phyloP scores from a whole-genome alignment of 2,797 vertebrate species.

The Poecilia wingei region DNA sequence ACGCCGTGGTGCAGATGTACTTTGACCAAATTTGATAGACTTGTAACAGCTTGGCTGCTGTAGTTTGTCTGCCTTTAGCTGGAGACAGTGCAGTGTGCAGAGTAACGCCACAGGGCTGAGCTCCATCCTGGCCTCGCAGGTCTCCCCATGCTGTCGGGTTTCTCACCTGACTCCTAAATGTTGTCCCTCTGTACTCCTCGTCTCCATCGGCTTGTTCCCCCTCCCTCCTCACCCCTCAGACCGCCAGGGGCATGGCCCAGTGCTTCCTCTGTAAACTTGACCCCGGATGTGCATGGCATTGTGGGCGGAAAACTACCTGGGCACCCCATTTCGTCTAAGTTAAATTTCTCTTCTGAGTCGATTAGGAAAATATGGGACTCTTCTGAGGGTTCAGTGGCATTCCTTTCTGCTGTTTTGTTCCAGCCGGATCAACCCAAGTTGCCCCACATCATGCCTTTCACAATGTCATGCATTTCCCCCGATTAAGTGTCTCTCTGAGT shows the following conservation, averaged over 20 bases:
- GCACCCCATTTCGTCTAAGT: conserved; percentile 73
- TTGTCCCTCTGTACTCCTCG: conserved; percentile 79
- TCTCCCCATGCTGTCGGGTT: conserved; percentile 67
- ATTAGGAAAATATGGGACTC: conserved; percentile 43
- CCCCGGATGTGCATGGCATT: conserved; percentile 86
- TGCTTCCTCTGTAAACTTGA: conserved; percentile 66
- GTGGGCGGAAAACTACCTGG: conserved; percentile 87
- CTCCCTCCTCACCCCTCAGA: conserved; percentile 92
- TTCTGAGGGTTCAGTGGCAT: conserved; percentile 25
- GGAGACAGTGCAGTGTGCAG: conserved; percentile 51
- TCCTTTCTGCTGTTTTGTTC: conserved; percentile 36
- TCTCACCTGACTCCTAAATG: conserved; percentile 68
- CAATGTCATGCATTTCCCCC: conserved; percentile 82
- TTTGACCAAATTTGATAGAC: conserved; percentile 5
- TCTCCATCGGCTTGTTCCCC: conserved; percentile 92
- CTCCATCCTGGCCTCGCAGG: conserved; percentile 61
- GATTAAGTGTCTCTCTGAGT: conserved; percentile 75
- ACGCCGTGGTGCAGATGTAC: background rate
- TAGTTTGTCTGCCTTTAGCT: conserved; percentile 31
- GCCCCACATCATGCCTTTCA: conserved; percentile 80
- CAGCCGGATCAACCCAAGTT: conserved; percentile 63
- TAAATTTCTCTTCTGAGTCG: conserved; percentile 18
- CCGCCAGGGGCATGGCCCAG: conserved; percentile 69
- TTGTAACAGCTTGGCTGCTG: conserved; percentile 26
- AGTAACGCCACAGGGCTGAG: conserved; percentile 51